Base-by-base conservation (phyloP, 1,140 invertebrate genomes). In the Atta colombica region DNA sequence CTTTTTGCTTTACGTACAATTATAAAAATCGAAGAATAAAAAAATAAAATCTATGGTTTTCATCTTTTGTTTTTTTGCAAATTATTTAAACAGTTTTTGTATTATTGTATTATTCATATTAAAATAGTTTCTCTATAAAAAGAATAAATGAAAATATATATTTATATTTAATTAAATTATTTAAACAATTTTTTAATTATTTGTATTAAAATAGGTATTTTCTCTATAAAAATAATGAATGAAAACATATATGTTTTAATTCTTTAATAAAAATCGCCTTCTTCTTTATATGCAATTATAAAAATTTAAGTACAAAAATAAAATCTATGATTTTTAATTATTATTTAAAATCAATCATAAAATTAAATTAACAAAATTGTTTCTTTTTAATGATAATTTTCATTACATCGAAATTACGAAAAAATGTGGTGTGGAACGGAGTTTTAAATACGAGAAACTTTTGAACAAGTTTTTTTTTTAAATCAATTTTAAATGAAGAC, bases 21-120 rank as follows among this genome's bases (percentile, higher is more conserved):
- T 45, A 71, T 72, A 72, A 72, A 53, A 72, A n/a, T 69, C 14
- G 25, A 49, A 69, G 8, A 18, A 21, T 1, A 53, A 72, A 53
- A 72, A 3, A 31, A 4, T 65, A 25, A 72, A 31, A 72, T 55
- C 7, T 31, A 31, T 14, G 7, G 10, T 53, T 72, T 72, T 18
- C 2, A n/a, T 7, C 4, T 18, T 45, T 45, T 10, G 1, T 18
- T 49, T 18, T 3, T 39, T 35, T 31, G 3, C 3, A 31, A 35
- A 35, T 35, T 35, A 35, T 35, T 35, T 31, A 35, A 35, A 35
- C 0, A 35, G 35, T 35, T 35, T 35, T 39, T 39, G 31, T 0
- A 6, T 18, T 28, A 65, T 39, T 39, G 31, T 0, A 6, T 18
- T 28, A 65, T n/a, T 65, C 8, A 7, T 65, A n/a, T 3, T 65